Evolutionary conservation across 2,888 invertebrate species (phyloP), one percentile per base, ranked within the genome.

Genomic region (Sericinus montela): DNA sequence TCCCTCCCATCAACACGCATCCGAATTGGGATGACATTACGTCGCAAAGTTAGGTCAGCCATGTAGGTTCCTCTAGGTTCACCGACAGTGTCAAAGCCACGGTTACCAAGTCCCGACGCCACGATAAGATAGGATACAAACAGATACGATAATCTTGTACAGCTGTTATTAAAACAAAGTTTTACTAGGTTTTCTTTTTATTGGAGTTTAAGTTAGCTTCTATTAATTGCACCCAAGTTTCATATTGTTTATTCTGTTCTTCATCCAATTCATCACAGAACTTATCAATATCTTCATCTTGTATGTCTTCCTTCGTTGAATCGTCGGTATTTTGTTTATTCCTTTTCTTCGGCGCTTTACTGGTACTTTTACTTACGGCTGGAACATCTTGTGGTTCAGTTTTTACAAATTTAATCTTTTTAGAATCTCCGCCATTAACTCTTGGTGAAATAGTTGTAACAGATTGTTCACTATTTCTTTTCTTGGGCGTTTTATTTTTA

Each of bases 281-380:
- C 45, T 71, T 69, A 57, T 88, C 85, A 40, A 88, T 88, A 51
- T 88, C 88, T 62, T 83, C 86, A 51, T 88, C 86, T 55, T 70
- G 79, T 0, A 83, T 60, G 49, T 72, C 65, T 42, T 72, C 73
- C 57, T 86, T 83, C 23, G 73, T 51, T 39, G 45, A 36, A 23
- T 30, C 32, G n/a, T 50, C 36, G 29, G 8, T 16, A 1, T n/a
- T 28, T 3, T 39, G 44, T 49, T 45, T 16, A 2, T 32, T 13
- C 36, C 35, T n/a, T 48, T 46, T 34, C 43, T 28, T 13, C 40
- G 16, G 13, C 8, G 37, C 43, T 59, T 60, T 45, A 52, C 56
- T 51, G 55, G 44, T 58, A 50, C 55, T 36, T 6, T 7, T 51
- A 54, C 57, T 48, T 46, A 39, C 6, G 42, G 35, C 13, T 38